Evolutionary conservation across 2,888 invertebrate species (phyloP), one percentile per base, ranked within the genome.

Genomic region (Volucella inflata): DNA sequence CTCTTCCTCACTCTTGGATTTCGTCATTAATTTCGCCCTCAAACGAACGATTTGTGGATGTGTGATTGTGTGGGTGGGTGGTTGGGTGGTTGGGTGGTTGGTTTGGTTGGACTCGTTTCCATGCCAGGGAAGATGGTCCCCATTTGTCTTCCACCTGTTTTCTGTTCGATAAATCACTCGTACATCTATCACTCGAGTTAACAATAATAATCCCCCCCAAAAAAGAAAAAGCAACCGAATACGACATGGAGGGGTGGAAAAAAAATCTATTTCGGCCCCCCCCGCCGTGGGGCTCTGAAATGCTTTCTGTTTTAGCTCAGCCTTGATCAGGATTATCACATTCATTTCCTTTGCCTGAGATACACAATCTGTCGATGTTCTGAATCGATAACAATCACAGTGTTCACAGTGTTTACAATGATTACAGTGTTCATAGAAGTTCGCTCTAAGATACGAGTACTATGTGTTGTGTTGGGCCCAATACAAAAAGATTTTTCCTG

Each of bases 241-340:
- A 30, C 4, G 30, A 30, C 30, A 30, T 30, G 40, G 40, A n/a
- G n/a, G n/a, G n/a, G n/a, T n/a, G n/a, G n/a, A n/a, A n/a, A n/a
- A n/a, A n/a, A 14, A 16, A 14, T 14, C 46, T 14, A 36, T 8
- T 16, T 12, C 12, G 16, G 9, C n/a, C 9, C 44, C 9, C 44
- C 11, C 30, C 53, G 12, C 36, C 16, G n/a, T 16, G 4, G 12
- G 68, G 44, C 16, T 30, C 30, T 30, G 30, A 6, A 17, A 50
- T 70, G 46, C 46, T 71, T 48, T 64, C 55, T 62, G 74, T 74
- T 74, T 64, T n/a, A 30, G 51, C 44, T 53, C 48, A 62, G 38
- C 40, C 42, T 48, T 70, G 65, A 79, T 71, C 78, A 71, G 78
- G 65, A 72, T 72, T 59, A 65, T 48, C 55, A 46, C 53, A 70